Percentiles rank a stretch among this genome's conserved stretches.
Conservation (phyloP, 2,797 vertebrate species). For the Alcedo quadribrachys region DNA sequence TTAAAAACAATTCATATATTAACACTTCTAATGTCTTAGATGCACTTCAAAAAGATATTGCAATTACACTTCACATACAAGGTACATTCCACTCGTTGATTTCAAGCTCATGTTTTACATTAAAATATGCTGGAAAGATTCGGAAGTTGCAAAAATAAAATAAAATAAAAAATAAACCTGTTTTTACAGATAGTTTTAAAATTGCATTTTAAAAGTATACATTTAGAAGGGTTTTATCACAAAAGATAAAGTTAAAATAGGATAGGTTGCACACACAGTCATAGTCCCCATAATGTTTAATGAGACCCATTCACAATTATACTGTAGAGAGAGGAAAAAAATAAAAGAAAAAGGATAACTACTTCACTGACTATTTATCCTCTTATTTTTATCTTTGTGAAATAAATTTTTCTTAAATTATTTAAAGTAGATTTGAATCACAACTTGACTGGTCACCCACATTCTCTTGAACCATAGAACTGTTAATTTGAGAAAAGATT, state of each 20-base stretch:
- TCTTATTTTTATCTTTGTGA: background rate
- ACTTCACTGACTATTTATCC: background rate
- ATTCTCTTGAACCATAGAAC: background rate
- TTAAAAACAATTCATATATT: background rate
- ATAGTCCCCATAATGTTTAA: background rate
- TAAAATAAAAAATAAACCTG: background rate
- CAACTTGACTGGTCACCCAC: background rate
- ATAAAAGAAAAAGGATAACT: accelerated
- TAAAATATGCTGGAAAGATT: background rate
- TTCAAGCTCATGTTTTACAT: background rate
- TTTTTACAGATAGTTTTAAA: background rate
- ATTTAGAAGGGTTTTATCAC: accelerated
- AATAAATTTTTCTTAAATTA: background rate
- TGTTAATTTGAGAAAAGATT: background rate
- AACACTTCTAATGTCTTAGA: background rate
- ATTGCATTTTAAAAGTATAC: background rate
- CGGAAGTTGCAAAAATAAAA: background rate
- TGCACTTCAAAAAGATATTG: background rate
- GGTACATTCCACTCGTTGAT: background rate
- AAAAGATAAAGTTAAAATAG: background rate
- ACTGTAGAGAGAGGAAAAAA: no score
- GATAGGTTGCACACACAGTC: background rate
- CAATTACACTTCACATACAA: background rate
- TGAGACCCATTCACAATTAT: background rate
- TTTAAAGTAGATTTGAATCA: background rate